A percentile compares a stretch with the other conserved stretches of the same genome.
Evolutionary conservation across 1,140 invertebrate species (phyloP).

Genomic region (Scaptomyza pallida): DNA sequence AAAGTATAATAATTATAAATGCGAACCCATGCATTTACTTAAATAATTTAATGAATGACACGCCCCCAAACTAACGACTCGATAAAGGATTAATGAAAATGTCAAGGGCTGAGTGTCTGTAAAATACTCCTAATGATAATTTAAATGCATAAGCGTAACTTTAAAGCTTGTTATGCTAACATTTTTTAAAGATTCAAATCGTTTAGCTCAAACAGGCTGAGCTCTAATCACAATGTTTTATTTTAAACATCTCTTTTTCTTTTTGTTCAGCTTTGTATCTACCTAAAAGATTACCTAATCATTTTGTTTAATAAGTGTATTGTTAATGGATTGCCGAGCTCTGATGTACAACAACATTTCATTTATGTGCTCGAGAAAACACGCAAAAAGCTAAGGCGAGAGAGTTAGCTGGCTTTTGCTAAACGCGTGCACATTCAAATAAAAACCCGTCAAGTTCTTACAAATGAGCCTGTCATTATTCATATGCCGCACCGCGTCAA

Average conservation of each 20-base stretch:
- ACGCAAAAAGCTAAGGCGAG: background rate
- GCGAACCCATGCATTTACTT: background rate
- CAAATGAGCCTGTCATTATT: conserved; percentile 78
- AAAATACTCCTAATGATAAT: conserved; percentile 13
- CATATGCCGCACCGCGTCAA: conserved; percentile 43
- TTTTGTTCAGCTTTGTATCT: too few species aligned
- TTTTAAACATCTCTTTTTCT: too few species aligned
- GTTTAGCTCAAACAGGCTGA: too few species aligned
- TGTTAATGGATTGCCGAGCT: background rate
- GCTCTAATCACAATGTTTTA: too few species aligned
- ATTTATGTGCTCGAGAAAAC: background rate
- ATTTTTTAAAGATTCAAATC: too few species aligned
- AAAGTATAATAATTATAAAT: conserved; percentile 1
- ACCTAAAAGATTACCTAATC: conserved; percentile 2
- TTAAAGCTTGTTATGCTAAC: background rate
- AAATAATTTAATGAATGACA: background rate
- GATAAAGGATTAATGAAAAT: conserved; percentile 18
- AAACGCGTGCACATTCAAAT: conserved; percentile 54
- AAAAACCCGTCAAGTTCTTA: conserved; percentile 58
- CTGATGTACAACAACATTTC: background rate
- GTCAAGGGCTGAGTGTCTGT: conserved; percentile 20
- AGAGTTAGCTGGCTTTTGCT: background rate
- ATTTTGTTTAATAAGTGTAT: background rate
- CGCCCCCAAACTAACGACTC: background rate
- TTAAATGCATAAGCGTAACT: conserved; percentile 15